These are phyloP conservation scores for Novumbra hubbsi DNA, from an alignment of 2,797 vertebrate species.

Conservation along the genomic window DNA sequence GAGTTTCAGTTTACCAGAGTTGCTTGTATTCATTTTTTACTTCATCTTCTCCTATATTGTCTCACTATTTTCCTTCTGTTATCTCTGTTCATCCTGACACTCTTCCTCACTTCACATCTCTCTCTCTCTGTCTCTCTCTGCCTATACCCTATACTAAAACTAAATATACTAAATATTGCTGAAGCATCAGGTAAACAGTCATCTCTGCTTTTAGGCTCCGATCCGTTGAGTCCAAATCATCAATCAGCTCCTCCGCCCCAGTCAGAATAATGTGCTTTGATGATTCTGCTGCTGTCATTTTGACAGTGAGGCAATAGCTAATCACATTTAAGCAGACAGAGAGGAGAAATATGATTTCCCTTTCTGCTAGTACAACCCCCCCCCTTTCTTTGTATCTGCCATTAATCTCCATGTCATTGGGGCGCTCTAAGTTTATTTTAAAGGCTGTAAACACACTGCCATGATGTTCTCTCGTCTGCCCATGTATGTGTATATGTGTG, in stretches of 20 bases:
- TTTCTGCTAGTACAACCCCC: neutral
- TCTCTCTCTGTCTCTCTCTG: neutral
- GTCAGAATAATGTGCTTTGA: constrained; percentile 6
- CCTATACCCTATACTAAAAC: neutral
- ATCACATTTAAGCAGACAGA: constrained; percentile 25
- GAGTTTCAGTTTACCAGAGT: neutral
- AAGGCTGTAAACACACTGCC: neutral
- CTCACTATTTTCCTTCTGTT: neutral
- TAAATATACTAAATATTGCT: no score
- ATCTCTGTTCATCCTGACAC: neutral
- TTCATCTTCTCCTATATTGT: neutral
- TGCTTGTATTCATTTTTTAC: neutral
- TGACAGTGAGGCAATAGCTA: constrained; percentile 20
- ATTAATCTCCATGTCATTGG: constrained; percentile 7
- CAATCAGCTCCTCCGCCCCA: constrained; percentile 15
- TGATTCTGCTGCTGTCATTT: constrained; percentile 7
- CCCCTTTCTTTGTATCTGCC: neutral
- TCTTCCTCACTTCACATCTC: no score
- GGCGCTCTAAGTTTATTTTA: constrained; percentile 3
- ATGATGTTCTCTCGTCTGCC: neutral
- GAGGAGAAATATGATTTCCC: neutral
- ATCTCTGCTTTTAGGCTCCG: neutral
- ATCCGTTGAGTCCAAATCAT: constrained; percentile 7
- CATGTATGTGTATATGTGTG: no score
- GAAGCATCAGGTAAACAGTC: neutral